Evolutionary conservation across 2,113 vertebrate species (phyloP).

Genomic region (Caloenas nicobarica): DNA sequence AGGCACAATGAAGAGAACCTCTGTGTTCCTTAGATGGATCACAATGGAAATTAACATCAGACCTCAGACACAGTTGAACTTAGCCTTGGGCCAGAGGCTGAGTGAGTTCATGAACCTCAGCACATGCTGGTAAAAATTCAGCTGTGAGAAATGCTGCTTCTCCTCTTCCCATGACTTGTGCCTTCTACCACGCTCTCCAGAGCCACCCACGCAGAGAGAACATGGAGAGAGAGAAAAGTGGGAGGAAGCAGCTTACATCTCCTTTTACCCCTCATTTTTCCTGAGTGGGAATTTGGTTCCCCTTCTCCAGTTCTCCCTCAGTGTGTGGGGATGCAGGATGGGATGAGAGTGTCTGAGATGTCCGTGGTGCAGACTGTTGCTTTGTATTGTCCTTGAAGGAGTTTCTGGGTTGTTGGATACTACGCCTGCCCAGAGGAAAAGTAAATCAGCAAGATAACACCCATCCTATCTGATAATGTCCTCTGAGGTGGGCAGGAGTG

Average conservation of each 20-base stretch:
- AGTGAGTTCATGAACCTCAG: slow-evolving; percentile 29
- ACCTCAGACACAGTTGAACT: neutral
- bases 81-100: slow-evolving; percentile 27
- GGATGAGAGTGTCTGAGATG: neutral
- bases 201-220: neutral
- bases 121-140: neutral
- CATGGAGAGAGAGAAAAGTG: neutral
- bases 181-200: neutral
- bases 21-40: neutral
- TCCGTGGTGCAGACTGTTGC: neutral
- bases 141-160: slow-evolving; percentile 6
- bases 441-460: neutral
- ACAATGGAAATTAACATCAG: neutral
- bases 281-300: neutral
- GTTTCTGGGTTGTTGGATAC: neutral
- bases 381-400: neutral
- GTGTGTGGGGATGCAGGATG: neutral
- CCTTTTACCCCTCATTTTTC: neutral
- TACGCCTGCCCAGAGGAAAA: neutral
- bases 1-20: neutral
- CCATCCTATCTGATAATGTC: neutral
- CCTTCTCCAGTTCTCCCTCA: neutral
- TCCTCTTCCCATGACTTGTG: neutral
- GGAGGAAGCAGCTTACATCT: neutral
- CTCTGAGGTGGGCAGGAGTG: neutral